A percentile compares a stretch with the other conserved stretches of the same genome.
Evolutionary conservation across 2,888 invertebrate genomes (phyloP).

Genomic region (Salticus scenicus): DNA sequence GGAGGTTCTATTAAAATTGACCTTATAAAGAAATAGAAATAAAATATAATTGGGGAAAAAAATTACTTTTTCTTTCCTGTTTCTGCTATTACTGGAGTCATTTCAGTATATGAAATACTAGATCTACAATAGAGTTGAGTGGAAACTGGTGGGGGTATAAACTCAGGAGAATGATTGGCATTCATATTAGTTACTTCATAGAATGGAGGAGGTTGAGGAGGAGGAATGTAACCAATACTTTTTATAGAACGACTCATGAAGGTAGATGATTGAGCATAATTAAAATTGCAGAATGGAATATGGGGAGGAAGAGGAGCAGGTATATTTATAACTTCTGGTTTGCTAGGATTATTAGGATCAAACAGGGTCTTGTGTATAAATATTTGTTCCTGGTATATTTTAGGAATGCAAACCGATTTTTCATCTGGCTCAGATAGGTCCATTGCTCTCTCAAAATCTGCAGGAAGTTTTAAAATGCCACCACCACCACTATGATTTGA

Average conservation of each 20-base stretch:
- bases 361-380: conserved; percentile 79
- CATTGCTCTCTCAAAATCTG: conserved; percentile 17
- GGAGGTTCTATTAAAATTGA: not conserved
- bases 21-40: too few relatives aligned
- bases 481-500: conserved; percentile 38
- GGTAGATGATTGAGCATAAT: conserved; percentile 8
- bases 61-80: conserved; percentile 35
- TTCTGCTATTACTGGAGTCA: conserved; percentile 15
- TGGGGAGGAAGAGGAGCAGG: conserved; percentile 72
- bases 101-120: conserved; percentile 21
- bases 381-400: conserved; percentile 21
- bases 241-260: not conserved
- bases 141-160: conserved; percentile 1
- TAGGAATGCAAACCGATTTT: conserved; percentile 2
- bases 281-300: conserved; percentile 23
- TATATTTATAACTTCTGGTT: conserved; percentile 80
- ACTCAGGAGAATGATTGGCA: not conserved
- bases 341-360: conserved; percentile 82
- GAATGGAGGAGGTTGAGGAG: conserved; percentile 49
- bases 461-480: conserved; percentile 60
- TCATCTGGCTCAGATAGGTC: not conserved
- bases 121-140: conserved; percentile 2
- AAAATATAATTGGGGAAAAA: too few relatives aligned
- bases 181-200: conserved; percentile 14
- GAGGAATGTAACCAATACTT: conserved; percentile 33